Percentiles rank a stretch among this genome's conserved stretches.
phyloP scores from a whole-genome alignment of 1,140 invertebrate genomes.

The Papilio dardanus region DNA sequence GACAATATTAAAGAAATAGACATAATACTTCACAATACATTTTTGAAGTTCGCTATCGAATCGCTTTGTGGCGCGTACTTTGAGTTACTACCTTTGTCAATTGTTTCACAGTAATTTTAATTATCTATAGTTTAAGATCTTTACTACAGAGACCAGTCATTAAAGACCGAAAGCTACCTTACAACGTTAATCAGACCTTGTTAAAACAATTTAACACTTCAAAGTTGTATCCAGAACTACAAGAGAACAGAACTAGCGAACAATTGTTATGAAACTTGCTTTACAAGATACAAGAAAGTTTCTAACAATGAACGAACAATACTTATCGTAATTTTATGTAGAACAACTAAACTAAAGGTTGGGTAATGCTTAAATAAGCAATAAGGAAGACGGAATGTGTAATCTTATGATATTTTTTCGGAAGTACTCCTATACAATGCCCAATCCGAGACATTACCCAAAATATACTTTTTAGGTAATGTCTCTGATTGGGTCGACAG shows the following conservation, averaged over 20 bases:
- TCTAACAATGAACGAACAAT: background rate
- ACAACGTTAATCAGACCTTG: background rate
- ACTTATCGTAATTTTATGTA: background rate
- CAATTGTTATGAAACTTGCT: slow-evolving; percentile 9
- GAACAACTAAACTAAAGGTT: background rate
- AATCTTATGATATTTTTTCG: background rate
- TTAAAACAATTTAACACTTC: slow-evolving; percentile 13
- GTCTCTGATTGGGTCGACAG: too few species aligned
- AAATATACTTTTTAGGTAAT: too few species aligned
- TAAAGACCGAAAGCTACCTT: background rate
- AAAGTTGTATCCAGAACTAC: background rate
- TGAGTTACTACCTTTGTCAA: too few species aligned
- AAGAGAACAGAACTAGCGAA: background rate
- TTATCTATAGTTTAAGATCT: background rate
- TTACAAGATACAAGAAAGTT: background rate
- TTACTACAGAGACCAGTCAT: too few species aligned
- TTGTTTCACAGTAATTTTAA: too few species aligned
- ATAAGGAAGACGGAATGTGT: background rate
- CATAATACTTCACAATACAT: too few species aligned
- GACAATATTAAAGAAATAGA: too few species aligned
- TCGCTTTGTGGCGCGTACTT: too few species aligned
- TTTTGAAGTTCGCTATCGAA: too few species aligned
- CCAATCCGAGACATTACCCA: too few species aligned
- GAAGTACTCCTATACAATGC: background rate
- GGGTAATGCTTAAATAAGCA: background rate